phyloP scores from a whole-genome alignment of 2,113 vertebrate species.

The Python bivittatus region DNA sequence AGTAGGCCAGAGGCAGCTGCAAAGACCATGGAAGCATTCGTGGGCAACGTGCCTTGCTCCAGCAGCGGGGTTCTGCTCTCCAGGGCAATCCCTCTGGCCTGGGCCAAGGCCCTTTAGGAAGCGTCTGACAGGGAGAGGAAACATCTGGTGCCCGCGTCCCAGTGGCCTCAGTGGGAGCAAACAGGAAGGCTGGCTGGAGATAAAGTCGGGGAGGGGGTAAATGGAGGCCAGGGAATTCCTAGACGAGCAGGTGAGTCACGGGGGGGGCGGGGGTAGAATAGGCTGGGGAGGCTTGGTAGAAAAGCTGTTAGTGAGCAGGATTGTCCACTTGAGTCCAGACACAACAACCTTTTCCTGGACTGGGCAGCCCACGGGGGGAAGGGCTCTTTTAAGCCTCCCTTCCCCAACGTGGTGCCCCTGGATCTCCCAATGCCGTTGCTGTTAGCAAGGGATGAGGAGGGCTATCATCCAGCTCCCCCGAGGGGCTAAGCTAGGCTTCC shows the following conservation, averaged over 20 bases:
- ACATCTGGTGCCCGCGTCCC: background rate
- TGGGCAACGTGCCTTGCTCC: fast-evolving
- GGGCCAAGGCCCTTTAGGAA: background rate
- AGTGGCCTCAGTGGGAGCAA: background rate
- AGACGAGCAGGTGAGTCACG: background rate
- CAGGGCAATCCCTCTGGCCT: background rate
- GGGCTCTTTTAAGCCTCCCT: background rate
- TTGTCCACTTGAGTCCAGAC: background rate
- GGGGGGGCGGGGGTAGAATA: background rate
- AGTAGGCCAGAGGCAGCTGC: background rate
- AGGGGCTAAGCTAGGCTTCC: too few relatives aligned
- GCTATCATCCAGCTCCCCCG: background rate
- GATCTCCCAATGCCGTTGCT: background rate
- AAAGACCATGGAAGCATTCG: background rate
- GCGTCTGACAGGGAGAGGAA: background rate
- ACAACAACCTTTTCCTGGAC: background rate
- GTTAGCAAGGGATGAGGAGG: background rate
- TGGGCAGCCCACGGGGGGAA: background rate
- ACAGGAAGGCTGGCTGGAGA: background rate
- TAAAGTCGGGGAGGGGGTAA: background rate
- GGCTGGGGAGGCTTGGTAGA: background rate
- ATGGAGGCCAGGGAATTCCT: background rate
- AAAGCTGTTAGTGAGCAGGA: background rate
- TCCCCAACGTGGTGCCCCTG: background rate
- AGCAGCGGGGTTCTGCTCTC: background rate